Evolutionary conservation across 2,888 invertebrate genomes (phyloP).

Genomic region (Polietes domitor): DNA sequence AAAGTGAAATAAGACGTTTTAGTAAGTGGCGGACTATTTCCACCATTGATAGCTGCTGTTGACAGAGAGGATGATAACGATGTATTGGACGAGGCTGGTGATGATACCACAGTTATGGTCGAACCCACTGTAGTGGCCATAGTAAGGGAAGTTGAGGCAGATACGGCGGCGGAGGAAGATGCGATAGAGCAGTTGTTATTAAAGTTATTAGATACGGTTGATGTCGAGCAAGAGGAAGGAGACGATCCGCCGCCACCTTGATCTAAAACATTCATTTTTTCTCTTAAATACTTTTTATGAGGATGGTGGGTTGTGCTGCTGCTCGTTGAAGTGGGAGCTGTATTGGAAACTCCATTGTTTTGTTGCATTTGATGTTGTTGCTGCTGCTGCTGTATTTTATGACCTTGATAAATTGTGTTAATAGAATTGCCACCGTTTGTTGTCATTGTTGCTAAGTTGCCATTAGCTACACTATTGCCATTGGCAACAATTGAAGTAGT

Average conservation of each 20-base stretch:
- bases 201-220: conserved; percentile 38
- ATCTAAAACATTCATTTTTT: conserved; percentile 80
- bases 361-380: conserved; percentile 66
- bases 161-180: conserved; percentile 29
- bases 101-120: conserved; percentile 77
- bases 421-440: conserved; percentile 48
- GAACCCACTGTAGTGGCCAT: conserved; percentile 61
- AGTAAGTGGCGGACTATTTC: conserved; percentile 73
- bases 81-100: conserved; percentile 77
- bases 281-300: conserved; percentile 80
- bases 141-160: conserved; percentile 45
- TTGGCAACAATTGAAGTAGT: conserved; percentile 67
- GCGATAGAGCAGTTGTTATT: conserved; percentile 17
- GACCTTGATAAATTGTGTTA: conserved; percentile 69
- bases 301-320: conserved; percentile 79
- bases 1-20: conserved; percentile 64
- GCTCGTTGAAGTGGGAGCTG: conserved; percentile 47
- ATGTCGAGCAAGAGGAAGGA: conserved; percentile 53
- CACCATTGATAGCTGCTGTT: conserved; percentile 77
- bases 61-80: conserved; percentile 73
- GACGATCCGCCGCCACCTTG: conserved; percentile 70
- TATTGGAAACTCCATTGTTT: conserved; percentile 29
- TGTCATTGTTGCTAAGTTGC: conserved; percentile 62
- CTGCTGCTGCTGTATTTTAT: conserved; percentile 67
- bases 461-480: conserved; percentile 66